Evolutionary conservation across 2,797 vertebrate genomes (phyloP).

Genomic region (Centroberyx gerrardi): DNA sequence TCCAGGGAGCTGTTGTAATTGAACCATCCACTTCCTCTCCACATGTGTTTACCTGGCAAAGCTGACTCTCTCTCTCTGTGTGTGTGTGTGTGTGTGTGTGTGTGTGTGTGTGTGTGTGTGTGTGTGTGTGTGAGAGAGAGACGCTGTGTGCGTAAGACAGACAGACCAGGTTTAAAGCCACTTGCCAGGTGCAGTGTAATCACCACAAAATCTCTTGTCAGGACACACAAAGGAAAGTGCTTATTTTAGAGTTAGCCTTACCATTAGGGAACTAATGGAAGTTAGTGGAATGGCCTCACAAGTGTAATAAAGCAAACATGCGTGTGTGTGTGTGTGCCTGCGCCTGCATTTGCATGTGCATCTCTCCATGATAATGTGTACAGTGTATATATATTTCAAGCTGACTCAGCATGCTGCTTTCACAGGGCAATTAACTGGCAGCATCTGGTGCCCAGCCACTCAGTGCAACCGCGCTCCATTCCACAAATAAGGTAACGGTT

Average conservation of each 20-base stretch:
- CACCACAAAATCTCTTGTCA: neutral
- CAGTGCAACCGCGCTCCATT: conserved; percentile 44
- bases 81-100: too few species aligned
- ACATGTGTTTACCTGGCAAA: conserved; percentile 27
- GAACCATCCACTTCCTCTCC: conserved; percentile 9
- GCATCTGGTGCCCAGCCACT: conserved; percentile 67
- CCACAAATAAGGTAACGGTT: conserved; percentile 56
- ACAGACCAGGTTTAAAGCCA: neutral
- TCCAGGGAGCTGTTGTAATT: conserved; percentile 23
- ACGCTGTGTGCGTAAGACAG: neutral
- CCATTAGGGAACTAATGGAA: conserved; percentile 8
- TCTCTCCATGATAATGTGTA: conserved; percentile 11
- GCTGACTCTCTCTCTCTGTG: neutral
- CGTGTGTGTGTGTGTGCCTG: conserved; percentile 5
- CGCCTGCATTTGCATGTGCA: neutral
- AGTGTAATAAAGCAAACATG: neutral
- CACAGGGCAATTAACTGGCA: conserved; percentile 59
- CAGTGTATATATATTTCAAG: conserved; percentile 44
- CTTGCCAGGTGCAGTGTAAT: conserved; percentile 12
- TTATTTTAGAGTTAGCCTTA: conserved; percentile 1
- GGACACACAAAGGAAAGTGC: neutral
- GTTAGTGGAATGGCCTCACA: neutral
- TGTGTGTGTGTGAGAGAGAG: too few species aligned
- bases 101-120: too few species aligned
- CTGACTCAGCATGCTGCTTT: conserved; percentile 48